Evolutionary conservation across 2,797 vertebrate species (phyloP).

Genomic region (Mus caroli): DNA sequence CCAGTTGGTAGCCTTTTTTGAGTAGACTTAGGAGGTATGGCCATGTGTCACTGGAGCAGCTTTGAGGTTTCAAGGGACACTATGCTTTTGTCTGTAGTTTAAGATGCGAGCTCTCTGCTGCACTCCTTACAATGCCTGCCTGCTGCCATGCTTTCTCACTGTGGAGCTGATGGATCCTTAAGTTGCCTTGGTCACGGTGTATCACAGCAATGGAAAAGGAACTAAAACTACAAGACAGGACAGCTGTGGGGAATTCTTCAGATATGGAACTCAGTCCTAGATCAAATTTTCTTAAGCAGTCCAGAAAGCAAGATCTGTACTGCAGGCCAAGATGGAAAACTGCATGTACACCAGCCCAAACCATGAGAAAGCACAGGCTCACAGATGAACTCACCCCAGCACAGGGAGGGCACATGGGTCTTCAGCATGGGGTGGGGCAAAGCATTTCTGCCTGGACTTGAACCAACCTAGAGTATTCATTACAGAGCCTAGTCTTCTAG

Average conservation of each 20-base stretch:
- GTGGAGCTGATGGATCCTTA: no score
- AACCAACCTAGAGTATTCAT: background rate
- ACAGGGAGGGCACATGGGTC: background rate
- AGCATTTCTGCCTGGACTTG: background rate
- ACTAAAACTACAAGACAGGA: background rate
- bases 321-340: accelerated
- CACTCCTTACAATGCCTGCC: background rate
- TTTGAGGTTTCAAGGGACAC: background rate
- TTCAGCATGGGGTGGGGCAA: background rate
- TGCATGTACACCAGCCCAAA: background rate
- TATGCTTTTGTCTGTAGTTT: background rate
- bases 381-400: background rate
- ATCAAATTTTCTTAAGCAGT: background rate
- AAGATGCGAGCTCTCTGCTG: background rate
- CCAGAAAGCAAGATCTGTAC: background rate
- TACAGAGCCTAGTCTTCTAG: background rate
- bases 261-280: background rate
- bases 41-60: background rate
- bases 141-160: background rate
- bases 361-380: no score
- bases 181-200: background rate
- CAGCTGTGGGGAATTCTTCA: background rate
- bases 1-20: no score
- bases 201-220: no score
- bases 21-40: background rate